Conservation (phyloP, 2,888 invertebrate genomes). For the Mesoligia furuncula region DNA sequence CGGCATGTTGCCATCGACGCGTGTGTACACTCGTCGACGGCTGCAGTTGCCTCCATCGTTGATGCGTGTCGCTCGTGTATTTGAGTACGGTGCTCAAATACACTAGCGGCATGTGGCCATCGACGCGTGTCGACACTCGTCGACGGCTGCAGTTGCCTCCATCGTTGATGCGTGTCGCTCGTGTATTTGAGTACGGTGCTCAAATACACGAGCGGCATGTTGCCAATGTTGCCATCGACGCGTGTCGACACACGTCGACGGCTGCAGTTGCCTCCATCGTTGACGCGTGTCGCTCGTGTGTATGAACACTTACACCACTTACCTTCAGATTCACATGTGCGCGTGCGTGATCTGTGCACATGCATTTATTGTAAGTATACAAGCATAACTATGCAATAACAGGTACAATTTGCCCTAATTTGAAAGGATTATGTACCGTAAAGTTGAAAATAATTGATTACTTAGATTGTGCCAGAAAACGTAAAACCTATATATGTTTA, state of each 20-base stretch:
- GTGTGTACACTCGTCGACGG: no score
- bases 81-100: not conserved
- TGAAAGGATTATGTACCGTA: not conserved
- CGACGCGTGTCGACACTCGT: not conserved
- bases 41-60: no score
- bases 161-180: no score
- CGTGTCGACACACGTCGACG: not conserved
- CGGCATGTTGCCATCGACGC: no score
- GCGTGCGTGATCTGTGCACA: conserved; percentile 2
- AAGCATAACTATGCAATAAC: not conserved
- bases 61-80: not conserved
- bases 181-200: no score
- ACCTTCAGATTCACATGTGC: not conserved
- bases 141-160: no score
- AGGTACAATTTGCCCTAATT: conserved; percentile 3
- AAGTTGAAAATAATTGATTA: conserved; percentile 1
- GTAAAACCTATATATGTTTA: not conserved
- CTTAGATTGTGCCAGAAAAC: conserved; percentile 4
- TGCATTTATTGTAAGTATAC: conserved; percentile 4
- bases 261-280: not conserved
- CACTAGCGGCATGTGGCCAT: not conserved
- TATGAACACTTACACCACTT: not conserved
- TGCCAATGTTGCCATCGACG: no score
- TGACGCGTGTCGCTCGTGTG: not conserved
- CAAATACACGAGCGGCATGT: no score